These are phyloP conservation scores for Dicentrarchus labrax DNA, from an alignment of 2,113 vertebrate species.

Conservation along the genomic window DNA sequence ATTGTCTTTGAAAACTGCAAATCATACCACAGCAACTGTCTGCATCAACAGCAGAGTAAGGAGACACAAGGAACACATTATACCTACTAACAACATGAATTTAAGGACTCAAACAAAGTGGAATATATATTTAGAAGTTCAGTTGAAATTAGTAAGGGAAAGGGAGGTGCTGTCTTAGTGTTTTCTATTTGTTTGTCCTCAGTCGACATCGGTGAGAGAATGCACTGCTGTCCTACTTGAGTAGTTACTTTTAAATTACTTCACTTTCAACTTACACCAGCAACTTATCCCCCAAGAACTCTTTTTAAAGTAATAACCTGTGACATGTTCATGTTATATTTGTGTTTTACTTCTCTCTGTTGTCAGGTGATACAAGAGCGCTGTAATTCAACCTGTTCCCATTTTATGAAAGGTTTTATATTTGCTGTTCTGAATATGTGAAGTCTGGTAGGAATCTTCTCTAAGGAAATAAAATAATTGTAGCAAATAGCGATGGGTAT, in stretches of 20 bases:
- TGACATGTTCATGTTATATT: constrained; percentile 30
- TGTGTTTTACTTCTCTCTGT: constrained; percentile 8
- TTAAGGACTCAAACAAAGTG: neutral
- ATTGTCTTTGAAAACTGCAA: constrained; percentile 25
- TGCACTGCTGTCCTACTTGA: constrained; percentile 4
- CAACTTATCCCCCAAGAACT: neutral
- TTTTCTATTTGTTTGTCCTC: constrained; percentile 24
- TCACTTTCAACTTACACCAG: neutral
- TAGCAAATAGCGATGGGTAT: neutral
- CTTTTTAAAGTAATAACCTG: constrained; percentile 20
- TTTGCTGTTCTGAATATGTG: constrained; percentile 3
- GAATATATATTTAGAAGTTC: neutral
- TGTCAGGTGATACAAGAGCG: constrained; percentile 13
- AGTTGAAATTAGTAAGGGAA: neutral
- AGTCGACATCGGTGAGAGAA: constrained; percentile 2
- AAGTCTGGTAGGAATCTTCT: neutral
- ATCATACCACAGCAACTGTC: constrained; percentile 8
- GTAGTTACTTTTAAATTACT: neutral
- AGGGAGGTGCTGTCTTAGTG: neutral
- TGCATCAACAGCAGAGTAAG: neutral
- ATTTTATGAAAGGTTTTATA: neutral
- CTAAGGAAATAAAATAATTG: too few relatives aligned
- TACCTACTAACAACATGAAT: neutral
- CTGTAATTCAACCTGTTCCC: neutral
- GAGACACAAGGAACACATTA: neutral